Conservation (phyloP, 2,797 vertebrate species). For the Fratercula arctica region DNA sequence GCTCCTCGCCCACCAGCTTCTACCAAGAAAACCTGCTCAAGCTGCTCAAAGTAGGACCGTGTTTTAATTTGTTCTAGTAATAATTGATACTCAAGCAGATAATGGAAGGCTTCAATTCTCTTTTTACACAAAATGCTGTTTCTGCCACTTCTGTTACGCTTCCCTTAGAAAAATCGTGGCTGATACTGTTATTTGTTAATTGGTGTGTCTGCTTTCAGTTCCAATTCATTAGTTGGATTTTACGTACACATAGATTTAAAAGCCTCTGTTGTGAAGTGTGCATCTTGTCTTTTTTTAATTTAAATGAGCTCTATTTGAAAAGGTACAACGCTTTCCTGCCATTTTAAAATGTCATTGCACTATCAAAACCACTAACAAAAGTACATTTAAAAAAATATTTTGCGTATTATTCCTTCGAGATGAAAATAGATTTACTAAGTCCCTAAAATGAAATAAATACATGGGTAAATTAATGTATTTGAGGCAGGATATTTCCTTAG, state of each 20-base stretch:
- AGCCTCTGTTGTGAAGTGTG: background rate
- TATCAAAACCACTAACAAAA: background rate
- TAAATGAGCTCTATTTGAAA: background rate
- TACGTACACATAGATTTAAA: background rate
- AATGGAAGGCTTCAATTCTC: background rate
- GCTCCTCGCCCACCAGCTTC: slow-evolving; percentile 74
- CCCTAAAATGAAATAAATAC: background rate
- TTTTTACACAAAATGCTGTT: background rate
- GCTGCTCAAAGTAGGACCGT: slow-evolving; percentile 89
- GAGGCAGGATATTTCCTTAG: background rate
- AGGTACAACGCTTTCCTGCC: background rate
- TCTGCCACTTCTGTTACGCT: background rate
- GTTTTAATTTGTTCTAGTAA: slow-evolving; percentile 10
- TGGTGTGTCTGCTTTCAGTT: background rate
- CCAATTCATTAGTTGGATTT: background rate
- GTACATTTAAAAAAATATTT: background rate
- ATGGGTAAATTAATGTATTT: background rate
- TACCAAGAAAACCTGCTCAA: slow-evolving; percentile 85
- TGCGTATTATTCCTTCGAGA: background rate
- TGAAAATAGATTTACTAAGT: background rate
- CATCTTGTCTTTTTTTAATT: background rate
- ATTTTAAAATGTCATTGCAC: background rate
- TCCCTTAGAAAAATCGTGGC: background rate
- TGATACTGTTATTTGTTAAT: background rate
- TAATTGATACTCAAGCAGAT: background rate